A percentile compares a stretch with the other conserved stretches of the same genome.
Conservation (phyloP, 2,797 vertebrate species). For the Discoglossus pictus region DNA sequence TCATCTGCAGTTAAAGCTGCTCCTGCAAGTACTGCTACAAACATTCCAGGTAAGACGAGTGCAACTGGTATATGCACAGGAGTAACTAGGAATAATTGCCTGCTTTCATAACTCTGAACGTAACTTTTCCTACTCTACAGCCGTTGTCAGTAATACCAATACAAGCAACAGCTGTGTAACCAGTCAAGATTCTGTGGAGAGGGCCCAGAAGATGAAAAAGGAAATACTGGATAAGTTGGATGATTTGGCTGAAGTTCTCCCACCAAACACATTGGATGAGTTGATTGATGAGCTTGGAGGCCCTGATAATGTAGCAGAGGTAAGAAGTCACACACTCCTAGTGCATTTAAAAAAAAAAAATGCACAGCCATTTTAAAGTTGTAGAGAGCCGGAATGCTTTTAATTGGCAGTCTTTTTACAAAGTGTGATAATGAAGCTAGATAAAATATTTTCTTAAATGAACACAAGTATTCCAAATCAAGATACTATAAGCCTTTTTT, state of each 20-base stretch:
- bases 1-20: conserved; percentile 76
- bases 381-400: too few relatives aligned
- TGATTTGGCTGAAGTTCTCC: conserved; percentile 86
- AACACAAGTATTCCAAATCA: too few relatives aligned
- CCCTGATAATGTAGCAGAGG: conserved; percentile 96
- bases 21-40: conserved; percentile 64
- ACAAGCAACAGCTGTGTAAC: conserved; percentile 81
- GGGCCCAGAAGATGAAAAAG: conserved; percentile 94
- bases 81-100: too few relatives aligned
- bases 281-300: conserved; percentile 96
- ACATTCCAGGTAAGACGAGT: conserved; percentile 61
- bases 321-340: too few relatives aligned
- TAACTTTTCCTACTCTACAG: neutral
- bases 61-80: neutral
- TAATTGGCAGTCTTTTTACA: too few relatives aligned
- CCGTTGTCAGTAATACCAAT: conserved; percentile 58
- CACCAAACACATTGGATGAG: conserved; percentile 95
- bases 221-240: conserved; percentile 89
- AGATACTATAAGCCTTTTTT: too few relatives aligned
- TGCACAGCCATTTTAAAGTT: neutral
- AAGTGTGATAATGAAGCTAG: too few relatives aligned
- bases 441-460: too few relatives aligned
- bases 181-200: conserved; percentile 94
- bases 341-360: too few relatives aligned
- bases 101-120: too few relatives aligned